These are phyloP conservation scores for Crioceris asparagi DNA, from an alignment of 2,888 invertebrate genomes.

Conservation along the genomic window DNA sequence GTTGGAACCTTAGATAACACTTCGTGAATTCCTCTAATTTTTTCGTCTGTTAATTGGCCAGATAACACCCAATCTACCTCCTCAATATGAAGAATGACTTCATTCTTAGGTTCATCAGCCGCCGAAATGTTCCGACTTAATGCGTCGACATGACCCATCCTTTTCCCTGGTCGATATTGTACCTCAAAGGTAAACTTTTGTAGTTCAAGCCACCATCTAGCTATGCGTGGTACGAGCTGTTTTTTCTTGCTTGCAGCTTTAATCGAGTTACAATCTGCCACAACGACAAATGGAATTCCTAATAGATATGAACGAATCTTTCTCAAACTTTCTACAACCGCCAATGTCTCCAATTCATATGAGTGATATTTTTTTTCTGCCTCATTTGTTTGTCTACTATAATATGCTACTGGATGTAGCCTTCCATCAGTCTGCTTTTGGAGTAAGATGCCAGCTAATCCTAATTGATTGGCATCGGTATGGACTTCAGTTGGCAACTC, in stretches of 20 bases:
- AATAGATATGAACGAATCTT: conserved; percentile 29
- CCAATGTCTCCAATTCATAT: too few species aligned
- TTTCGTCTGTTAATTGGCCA: conserved; percentile 18
- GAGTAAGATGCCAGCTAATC: conserved; percentile 24
- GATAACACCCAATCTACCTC: conserved; percentile 19
- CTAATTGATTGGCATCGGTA: conserved; percentile 23
- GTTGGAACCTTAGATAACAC: conserved; percentile 13
- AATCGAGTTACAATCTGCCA: conserved; percentile 29
- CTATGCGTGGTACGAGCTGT: conserved; percentile 22
- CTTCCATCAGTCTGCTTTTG: conserved; percentile 11
- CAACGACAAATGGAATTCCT: conserved; percentile 23
- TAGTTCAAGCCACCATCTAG: conserved; percentile 20
- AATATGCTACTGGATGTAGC: conserved; percentile 25
- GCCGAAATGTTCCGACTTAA: conserved; percentile 23
- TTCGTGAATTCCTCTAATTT: conserved; percentile 13
- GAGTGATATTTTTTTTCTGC: conserved; percentile 31
- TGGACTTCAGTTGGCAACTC: conserved; percentile 22
- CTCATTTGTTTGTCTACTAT: conserved; percentile 27
- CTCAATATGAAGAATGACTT: conserved; percentile 13
- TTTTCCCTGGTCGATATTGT: conserved; percentile 15
- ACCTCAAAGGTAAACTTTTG: conserved; percentile 19
- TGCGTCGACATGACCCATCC: conserved; percentile 19
- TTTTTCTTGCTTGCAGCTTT: conserved; percentile 23
- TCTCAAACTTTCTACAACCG: conserved; percentile 26
- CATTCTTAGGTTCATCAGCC: too few species aligned